A percentile compares a stretch with the other conserved stretches of the same genome.
Evolutionary conservation across 2,797 vertebrate species (phyloP).

Genomic region (Percopsis omiscomaycus): DNA sequence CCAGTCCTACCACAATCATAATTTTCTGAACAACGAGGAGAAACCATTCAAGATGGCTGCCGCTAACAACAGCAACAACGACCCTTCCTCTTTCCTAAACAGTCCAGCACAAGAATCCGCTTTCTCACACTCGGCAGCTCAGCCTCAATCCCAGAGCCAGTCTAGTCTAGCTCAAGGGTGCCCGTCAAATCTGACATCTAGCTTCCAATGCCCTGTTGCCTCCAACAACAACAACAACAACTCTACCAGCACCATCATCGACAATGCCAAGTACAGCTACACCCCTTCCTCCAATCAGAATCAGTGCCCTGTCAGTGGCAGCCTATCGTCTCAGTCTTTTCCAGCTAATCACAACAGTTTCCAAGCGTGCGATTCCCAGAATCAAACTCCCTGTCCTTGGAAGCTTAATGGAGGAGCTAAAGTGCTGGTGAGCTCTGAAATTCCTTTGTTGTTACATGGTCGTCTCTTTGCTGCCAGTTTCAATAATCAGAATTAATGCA

Average conservation of each 20-base stretch:
- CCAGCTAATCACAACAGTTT: slow-evolving; percentile 61
- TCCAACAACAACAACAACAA: slow-evolving; percentile 47
- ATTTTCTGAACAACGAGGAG: slow-evolving; percentile 65
- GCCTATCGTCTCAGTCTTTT: slow-evolving; percentile 52
- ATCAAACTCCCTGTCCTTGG: slow-evolving; percentile 75
- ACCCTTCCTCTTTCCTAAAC: slow-evolving; percentile 55
- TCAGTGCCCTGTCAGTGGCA: slow-evolving; percentile 61
- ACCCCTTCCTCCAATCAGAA: slow-evolving; percentile 58
- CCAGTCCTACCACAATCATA: slow-evolving; percentile 66
- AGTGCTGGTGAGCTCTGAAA: slow-evolving; percentile 73
- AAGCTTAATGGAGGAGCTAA: slow-evolving; percentile 76
- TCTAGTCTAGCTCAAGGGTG: slow-evolving; percentile 40
- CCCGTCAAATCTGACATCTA: slow-evolving; percentile 56
- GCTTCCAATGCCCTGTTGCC: slow-evolving; percentile 49
- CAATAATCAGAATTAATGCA: background rate
- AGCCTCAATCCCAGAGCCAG: slow-evolving; percentile 48
- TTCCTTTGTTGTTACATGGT: background rate
- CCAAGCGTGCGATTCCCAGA: slow-evolving; percentile 48
- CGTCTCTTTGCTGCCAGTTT: background rate
- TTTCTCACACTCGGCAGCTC: slow-evolving; percentile 20
- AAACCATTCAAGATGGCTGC: slow-evolving; percentile 68
- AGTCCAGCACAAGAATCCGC: slow-evolving; percentile 43
- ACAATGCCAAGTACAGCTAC: slow-evolving; percentile 69
- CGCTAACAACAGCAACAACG: slow-evolving; percentile 46
- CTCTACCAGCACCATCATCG: slow-evolving; percentile 34